Evolutionary conservation across 2,113 vertebrate genomes (phyloP).

Genomic region (Nanorana parkeri): DNA sequence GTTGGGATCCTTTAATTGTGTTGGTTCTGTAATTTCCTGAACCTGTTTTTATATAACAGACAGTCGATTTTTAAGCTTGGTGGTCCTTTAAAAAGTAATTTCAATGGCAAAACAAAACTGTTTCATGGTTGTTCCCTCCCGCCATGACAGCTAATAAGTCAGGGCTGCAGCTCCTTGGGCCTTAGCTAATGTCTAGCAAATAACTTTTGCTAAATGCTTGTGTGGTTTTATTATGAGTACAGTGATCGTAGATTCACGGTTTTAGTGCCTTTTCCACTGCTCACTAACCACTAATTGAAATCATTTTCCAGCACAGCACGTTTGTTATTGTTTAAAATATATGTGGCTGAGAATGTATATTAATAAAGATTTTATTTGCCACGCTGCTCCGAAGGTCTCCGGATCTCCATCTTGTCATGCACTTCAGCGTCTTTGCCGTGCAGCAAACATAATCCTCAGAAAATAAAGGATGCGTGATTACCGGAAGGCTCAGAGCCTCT

Average conservation of each 20-base stretch:
- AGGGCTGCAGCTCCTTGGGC: not conserved
- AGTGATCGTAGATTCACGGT: constrained; percentile 12
- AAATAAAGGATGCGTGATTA: not conserved
- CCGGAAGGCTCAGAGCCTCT: no score
- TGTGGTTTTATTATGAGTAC: constrained; percentile 45
- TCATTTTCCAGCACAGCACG: constrained; percentile 42
- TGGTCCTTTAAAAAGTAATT: constrained; percentile 13
- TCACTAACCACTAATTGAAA: constrained; percentile 55
- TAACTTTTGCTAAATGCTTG: constrained; percentile 38
- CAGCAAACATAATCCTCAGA: not conserved
- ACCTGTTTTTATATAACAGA: no score
- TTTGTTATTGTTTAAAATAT: constrained; percentile 50
- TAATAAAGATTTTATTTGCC: constrained; percentile 39
- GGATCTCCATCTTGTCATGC: not conserved
- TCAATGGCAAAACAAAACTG: constrained; percentile 20
- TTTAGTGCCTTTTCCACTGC: constrained; percentile 45
- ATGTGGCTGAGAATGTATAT: not conserved
- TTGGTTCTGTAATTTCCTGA: no score
- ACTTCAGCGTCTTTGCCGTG: no score
- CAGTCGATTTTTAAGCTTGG: no score
- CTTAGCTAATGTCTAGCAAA: constrained; percentile 29
- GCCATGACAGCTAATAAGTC: constrained; percentile 11
- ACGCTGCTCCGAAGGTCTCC: not conserved
- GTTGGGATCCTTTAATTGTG: no score
- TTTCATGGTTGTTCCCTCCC: not conserved